Evolutionary conservation across 1,140 invertebrate species (phyloP).

Genomic region (Charaxes varanes): DNA sequence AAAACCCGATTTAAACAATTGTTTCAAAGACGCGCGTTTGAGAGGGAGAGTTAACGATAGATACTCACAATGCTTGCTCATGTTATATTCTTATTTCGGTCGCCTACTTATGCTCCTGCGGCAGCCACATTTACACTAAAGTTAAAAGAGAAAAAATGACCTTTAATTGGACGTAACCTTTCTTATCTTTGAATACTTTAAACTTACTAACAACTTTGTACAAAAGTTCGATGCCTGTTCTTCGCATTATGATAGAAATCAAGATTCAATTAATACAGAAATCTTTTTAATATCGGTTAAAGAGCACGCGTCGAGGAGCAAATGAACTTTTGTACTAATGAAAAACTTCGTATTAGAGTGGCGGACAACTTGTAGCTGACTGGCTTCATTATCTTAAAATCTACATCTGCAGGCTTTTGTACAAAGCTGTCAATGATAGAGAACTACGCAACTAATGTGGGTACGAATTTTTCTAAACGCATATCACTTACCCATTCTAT

Average conservation of each 20-base stretch:
- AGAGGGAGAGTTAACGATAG: no score
- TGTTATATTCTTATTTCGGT: constrained; percentile 38
- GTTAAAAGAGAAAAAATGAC: constrained; percentile 37
- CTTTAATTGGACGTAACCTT: constrained; percentile 11
- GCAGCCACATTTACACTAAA: constrained; percentile 43
- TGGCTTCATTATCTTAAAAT: constrained; percentile 30
- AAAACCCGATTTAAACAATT: background rate
- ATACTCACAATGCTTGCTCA: constrained; percentile 54
- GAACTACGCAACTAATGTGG: background rate
- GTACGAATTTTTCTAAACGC: background rate
- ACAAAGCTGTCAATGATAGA: constrained; percentile 49
- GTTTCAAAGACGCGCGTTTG: background rate
- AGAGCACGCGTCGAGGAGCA: no score
- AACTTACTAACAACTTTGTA: constrained; percentile 43
- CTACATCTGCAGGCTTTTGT: constrained; percentile 47
- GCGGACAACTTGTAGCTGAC: constrained; percentile 25
- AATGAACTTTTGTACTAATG: constrained; percentile 33
- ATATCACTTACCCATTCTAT: constrained; percentile 32
- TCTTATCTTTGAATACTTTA: background rate
- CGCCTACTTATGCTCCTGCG: constrained; percentile 30
- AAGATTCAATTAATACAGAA: no score
- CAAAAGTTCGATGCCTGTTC: constrained; percentile 49
- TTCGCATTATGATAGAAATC: background rate
- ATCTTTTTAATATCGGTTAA: background rate
- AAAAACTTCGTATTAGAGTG: constrained; percentile 18